These are phyloP conservation scores for Mustela nigripes DNA, from an alignment of 2,113 vertebrate species.

Conservation along the genomic window DNA sequence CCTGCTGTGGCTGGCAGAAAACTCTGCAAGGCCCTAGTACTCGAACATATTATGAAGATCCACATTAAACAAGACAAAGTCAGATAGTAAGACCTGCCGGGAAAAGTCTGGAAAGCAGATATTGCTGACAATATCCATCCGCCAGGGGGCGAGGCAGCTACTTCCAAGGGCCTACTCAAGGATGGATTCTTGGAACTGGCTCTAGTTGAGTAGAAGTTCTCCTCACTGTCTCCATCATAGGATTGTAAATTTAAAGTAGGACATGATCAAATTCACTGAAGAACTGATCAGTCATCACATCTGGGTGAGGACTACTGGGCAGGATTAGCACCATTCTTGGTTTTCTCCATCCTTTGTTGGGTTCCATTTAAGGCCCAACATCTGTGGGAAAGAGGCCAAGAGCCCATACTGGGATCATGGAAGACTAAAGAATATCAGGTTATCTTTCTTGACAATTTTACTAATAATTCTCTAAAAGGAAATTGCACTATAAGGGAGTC, in stretches of 20 bases:
- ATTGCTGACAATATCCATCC: not conserved
- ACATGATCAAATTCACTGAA: not conserved
- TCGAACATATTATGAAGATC: not conserved
- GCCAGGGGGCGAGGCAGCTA: too few species aligned
- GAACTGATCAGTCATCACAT: not conserved
- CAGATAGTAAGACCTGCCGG: not conserved
- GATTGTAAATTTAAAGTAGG: not conserved
- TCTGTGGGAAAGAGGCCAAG: not conserved
- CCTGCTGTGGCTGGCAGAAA: not conserved
- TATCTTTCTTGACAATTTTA: not conserved
- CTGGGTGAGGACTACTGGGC: not conserved
- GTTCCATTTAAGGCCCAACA: not conserved
- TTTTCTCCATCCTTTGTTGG: not conserved
- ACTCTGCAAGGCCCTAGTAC: not conserved
- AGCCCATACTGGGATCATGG: not conserved
- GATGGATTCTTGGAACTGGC: not conserved
- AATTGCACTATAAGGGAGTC: not conserved
- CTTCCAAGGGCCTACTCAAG: not conserved
- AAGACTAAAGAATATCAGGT: not conserved
- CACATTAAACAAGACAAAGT: not conserved
- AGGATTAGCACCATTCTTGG: too few species aligned
- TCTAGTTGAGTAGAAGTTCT: not conserved
- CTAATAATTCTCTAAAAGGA: slow-evolving; percentile 19
- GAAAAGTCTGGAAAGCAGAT: not conserved
- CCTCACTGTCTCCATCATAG: not conserved